Evolutionary conservation across 2,113 vertebrate species (phyloP).

Genomic region (Mesembrinibis cayennensis): DNA sequence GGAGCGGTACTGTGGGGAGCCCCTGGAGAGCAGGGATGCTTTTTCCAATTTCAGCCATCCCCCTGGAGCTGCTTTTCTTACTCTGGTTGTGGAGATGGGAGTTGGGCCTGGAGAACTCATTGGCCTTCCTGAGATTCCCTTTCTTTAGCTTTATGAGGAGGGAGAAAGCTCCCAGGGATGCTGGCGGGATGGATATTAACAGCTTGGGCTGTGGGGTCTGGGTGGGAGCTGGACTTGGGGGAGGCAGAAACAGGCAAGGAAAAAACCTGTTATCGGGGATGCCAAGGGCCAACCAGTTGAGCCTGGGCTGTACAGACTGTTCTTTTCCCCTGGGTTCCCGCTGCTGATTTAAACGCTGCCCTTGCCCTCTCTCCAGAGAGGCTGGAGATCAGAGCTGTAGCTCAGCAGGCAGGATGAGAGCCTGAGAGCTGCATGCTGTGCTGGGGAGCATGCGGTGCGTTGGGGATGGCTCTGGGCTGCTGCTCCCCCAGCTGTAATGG

Average conservation of each 20-base stretch:
- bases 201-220: rapidly evolving
- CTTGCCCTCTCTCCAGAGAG: too few species aligned
- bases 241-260: background rate
- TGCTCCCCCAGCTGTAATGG: background rate
- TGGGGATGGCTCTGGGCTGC: too few species aligned
- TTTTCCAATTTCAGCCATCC: rapidly evolving
- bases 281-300: too few species aligned
- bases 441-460: background rate
- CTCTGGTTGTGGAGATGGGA: rapidly evolving
- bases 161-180: background rate
- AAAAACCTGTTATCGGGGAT: rapidly evolving
- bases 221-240: background rate
- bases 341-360: background rate
- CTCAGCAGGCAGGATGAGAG: background rate
- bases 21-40: rapidly evolving
- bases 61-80: too few species aligned
- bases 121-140: too few species aligned
- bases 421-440: rapidly evolving
- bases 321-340: background rate
- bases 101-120: rapidly evolving
- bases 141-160: rapidly evolving
- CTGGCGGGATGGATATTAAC: rapidly evolving
- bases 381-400: background rate
- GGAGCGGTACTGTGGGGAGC: rapidly evolving
- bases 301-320: rapidly evolving